Conservation (phyloP, 1,140 invertebrate species). For the Chelonus insularis region DNA sequence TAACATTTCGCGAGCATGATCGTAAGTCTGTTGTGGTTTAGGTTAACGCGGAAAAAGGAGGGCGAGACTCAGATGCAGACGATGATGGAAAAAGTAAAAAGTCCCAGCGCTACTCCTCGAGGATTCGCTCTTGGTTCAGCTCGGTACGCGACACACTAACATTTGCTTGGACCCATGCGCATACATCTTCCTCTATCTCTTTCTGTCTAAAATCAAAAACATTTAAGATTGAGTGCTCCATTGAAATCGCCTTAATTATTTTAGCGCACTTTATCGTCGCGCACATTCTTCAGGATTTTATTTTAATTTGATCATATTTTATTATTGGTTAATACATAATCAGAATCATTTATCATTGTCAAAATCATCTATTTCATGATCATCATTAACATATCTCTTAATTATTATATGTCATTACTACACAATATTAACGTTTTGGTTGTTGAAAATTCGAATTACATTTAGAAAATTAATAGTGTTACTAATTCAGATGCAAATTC, state of each 20-base stretch:
- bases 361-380: no score
- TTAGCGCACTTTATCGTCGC: not conserved
- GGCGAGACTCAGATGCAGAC: constrained; percentile 53
- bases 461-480: not conserved
- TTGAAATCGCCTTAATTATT: constrained; percentile 7
- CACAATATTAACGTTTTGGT: no score
- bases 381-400: no score
- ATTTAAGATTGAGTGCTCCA: not conserved
- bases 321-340: no score
- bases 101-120: constrained; percentile 55
- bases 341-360: not conserved
- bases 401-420: no score
- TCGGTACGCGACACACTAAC: constrained; percentile 59
- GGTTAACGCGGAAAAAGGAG: constrained; percentile 58
- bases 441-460: no score
- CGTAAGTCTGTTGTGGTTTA: constrained; percentile 58
- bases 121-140: constrained; percentile 59
- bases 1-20: constrained; percentile 27
- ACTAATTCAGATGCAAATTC: constrained; percentile 28
- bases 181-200: constrained; percentile 32
- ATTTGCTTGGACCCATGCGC: constrained; percentile 57
- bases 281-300: constrained; percentile 5
- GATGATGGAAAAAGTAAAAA: constrained; percentile 49
- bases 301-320: not conserved
- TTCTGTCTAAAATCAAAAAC: constrained; percentile 2